Base-by-base conservation (phyloP, 2,113 vertebrate genomes). In the Phyllostomus hastatus region DNA sequence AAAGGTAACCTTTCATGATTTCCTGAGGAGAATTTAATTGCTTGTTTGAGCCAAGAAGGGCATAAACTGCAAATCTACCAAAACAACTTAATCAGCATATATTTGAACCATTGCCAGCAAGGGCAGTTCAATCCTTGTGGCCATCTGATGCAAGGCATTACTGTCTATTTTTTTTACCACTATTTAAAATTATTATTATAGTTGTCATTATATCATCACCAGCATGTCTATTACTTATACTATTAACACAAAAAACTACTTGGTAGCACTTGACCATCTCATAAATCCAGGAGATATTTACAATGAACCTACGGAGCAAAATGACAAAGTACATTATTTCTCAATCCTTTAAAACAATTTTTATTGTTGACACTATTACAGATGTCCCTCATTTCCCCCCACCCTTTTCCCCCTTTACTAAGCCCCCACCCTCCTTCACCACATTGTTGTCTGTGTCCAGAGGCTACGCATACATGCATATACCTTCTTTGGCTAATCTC, bases 11-110 rank as follows among this genome's bases (percentile, higher is more conserved):
- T 95, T 96, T 92, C 85, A 79, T 52, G 90, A 92, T 81, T 96
- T 98, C 96, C 95, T 89, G 92, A 96, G 83, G 97, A 98, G 97
- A 91, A 97, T 1, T 0, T 82, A 97, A 97, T 64, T 95, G 95
- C 33, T 97, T 97, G 83, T 76, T 95, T 97, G 97, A 97, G 97
- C 85, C 88, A 95, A 97, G 57, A 95, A 97, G 28, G 73, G 57
- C 95, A 98, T 88, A 93, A 93, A 96, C 67, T 91, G 83, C 52
- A 86, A 96, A 97, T 82, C 91, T 28, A 86, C 16, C 83, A 83
- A 97, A 92, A 97, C 88, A 97, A 95, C 97, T 90, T 85, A 95
- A 97, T 91, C 76, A 93, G 79, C 82, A 97, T 97, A 54, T 41
- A 26, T 64, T 9, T 97, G 95, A 97, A 89, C 97, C 41, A 92